These are phyloP conservation scores for Ardeotis arabs DNA, from an alignment of 2,113 vertebrate species.

Conservation along the genomic window DNA sequence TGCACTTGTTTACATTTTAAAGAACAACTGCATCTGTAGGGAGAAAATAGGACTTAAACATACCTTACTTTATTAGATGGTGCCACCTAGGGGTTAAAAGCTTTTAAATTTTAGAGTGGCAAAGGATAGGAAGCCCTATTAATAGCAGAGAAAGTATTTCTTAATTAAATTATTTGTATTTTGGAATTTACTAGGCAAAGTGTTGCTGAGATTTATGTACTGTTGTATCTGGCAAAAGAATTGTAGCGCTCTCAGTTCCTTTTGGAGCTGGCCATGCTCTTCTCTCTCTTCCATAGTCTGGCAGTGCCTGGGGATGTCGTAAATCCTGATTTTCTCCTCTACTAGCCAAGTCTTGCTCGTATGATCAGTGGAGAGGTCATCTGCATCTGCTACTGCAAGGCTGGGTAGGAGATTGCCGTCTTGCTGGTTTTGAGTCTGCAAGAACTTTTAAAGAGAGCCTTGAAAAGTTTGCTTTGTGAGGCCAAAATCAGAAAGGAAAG, in stretches of 20 bases:
- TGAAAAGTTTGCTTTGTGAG: not conserved
- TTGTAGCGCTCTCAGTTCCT: not conserved
- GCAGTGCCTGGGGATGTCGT: not conserved
- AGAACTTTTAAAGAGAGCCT: not conserved
- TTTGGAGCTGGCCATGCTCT: not conserved
- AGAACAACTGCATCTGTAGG: not conserved
- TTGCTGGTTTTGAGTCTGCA: not conserved
- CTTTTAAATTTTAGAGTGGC: not conserved
- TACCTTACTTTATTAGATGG: not conserved
- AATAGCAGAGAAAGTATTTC: not conserved
- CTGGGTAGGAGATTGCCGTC: not conserved
- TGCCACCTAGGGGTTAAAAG: conserved; percentile 58
- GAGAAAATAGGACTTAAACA: not conserved
- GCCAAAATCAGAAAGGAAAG: not conserved
- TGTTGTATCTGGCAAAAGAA: not conserved
- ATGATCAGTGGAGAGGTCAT: not conserved
- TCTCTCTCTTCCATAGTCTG: not conserved
- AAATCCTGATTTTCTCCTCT: not conserved
- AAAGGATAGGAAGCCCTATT: not conserved
- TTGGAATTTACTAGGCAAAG: not conserved
- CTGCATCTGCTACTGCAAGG: not conserved
- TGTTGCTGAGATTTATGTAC: not conserved
- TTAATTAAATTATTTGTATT: not conserved
- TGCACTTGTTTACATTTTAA: not conserved
- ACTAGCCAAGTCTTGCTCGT: not conserved